Evolutionary conservation across 2,888 invertebrate species (phyloP).

Genomic region (Drosophila borborema): DNA sequence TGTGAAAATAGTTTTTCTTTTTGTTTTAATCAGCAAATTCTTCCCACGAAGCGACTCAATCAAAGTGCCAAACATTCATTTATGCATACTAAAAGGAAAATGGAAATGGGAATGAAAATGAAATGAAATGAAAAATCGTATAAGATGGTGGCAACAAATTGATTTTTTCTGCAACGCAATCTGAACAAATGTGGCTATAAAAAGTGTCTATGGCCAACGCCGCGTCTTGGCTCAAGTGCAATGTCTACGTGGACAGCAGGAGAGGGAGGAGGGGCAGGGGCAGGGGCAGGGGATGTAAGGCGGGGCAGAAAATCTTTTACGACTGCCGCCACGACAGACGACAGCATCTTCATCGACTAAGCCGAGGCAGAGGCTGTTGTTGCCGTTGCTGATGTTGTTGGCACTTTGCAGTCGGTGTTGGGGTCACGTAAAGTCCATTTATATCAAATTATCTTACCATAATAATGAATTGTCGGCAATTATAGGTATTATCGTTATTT

Average conservation of each 20-base stretch:
- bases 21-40: slow-evolving; percentile 47
- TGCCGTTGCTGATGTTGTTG: slow-evolving; percentile 27
- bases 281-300: slow-evolving; percentile 7
- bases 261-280: slow-evolving; percentile 4
- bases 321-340: slow-evolving; percentile 48
- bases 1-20: slow-evolving; percentile 1
- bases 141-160: slow-evolving; percentile 60
- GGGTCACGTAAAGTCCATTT: slow-evolving; percentile 85
- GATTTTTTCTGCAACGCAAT: slow-evolving; percentile 66
- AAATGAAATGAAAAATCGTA: slow-evolving; percentile 22
- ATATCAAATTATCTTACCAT: slow-evolving; percentile 84
- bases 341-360: slow-evolving; percentile 59
- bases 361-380: slow-evolving; percentile 23
- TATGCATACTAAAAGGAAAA: slow-evolving; percentile 2
- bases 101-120: slow-evolving; percentile 6
- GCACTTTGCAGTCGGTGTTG: slow-evolving; percentile 65
- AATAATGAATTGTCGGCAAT: slow-evolving; percentile 85
- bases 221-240: slow-evolving; percentile 49
- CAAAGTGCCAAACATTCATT: slow-evolving; percentile 46
- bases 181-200: slow-evolving; percentile 69
- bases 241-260: background rate
- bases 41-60: slow-evolving; percentile 45
- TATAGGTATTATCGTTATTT: slow-evolving; percentile 85
- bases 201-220: slow-evolving; percentile 67
- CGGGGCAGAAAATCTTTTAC: slow-evolving; percentile 48